These are phyloP conservation scores for Antechinus stuartii DNA, from an alignment of 2,113 vertebrate species.

Conservation along the genomic window DNA sequence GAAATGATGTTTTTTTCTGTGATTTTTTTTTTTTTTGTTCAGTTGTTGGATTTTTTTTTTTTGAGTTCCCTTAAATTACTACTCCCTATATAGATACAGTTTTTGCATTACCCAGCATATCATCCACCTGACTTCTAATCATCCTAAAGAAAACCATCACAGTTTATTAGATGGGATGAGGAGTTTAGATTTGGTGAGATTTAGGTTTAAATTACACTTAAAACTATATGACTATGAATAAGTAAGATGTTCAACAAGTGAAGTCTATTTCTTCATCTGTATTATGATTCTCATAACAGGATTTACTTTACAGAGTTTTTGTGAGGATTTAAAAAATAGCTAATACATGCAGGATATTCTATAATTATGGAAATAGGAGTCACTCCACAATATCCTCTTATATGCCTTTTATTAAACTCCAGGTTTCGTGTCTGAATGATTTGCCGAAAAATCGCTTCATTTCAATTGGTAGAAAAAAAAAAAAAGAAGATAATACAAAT, in stretches of 20 bases:
- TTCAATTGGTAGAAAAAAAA: background rate
- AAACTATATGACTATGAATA: background rate
- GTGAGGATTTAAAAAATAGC: background rate
- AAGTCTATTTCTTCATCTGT: background rate
- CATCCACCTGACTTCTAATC: background rate
- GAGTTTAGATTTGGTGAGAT: background rate
- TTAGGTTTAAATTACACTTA: background rate
- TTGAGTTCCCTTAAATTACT: constrained; percentile 56
- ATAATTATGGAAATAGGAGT: background rate
- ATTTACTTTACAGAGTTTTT: background rate
- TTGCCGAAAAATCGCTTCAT: background rate
- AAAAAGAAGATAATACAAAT: no score
- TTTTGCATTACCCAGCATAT: background rate
- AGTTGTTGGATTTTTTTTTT: constrained; percentile 67
- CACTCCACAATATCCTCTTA: background rate
- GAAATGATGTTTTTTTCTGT: background rate
- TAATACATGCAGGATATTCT: no score
- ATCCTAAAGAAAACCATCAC: background rate
- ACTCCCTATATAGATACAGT: background rate
- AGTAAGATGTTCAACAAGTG: background rate
- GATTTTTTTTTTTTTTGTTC: background rate
- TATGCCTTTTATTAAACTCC: background rate
- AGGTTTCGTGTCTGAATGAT: background rate
- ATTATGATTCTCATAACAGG: background rate
- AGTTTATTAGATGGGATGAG: background rate